phyloP scores from a whole-genome alignment of 1,140 invertebrate genomes.

The silkworm (Bombyx mori) region ASM3026992v2 NC_085111.1:1268501-1269000 shows the following conservation, averaged over 20 bases:
- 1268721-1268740: constrained; percentile 78
- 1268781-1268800: background rate
- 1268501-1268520: too few species aligned
- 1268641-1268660: constrained; percentile 88
- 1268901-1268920: too few species aligned
- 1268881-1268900: too few species aligned
- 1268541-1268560: too few species aligned
- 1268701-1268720: constrained; percentile 78
- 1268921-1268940: too few species aligned
- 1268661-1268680: constrained; percentile 87
- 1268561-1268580: background rate
- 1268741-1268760: background rate
- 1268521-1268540: too few species aligned
- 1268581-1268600: constrained; percentile 85
- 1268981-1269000: constrained; percentile 13
- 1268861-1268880: too few species aligned
- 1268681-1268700: constrained; percentile 84
- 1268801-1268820: background rate
- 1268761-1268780: background rate
- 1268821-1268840: too few species aligned
- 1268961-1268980: too few species aligned
- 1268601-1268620: constrained; percentile 87
- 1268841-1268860: too few species aligned
- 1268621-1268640: constrained; percentile 92
- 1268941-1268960: too few species aligned